Evolutionary conservation across 2,113 vertebrate species (phyloP), one percentile per base, ranked within the genome.

Genomic region (Pseudorhombus dupliciocellatus): DNA sequence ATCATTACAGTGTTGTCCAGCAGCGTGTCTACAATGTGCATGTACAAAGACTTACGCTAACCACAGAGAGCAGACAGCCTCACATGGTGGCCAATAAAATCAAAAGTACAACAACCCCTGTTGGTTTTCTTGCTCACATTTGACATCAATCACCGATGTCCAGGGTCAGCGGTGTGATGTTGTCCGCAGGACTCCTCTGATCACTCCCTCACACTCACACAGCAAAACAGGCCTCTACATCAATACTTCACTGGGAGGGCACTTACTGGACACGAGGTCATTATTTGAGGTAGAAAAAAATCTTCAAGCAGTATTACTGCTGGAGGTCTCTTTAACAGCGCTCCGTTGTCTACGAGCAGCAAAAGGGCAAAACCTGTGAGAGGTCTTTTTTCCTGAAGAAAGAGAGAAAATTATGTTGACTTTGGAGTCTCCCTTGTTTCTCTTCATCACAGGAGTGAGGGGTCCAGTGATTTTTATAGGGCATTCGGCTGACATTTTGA

Each of bases 361-460:
- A 72, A 86, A 88, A 85, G 86, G 85, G 86, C 84, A 89, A 85
- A 89, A 90, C 81, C 79, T 87, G 79, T 70, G 26, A 87, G 84
- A 79, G 79, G 68, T 89, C 83, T 84, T 83, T 83, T 79, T 83
- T 71, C 50, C 62, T 54, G 63, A 53, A 61, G 55, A 84, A 85
- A 73, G 73, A 58, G 75, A 80, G 91, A 88, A 88, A 84, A 92
- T 83, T 81, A 55, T 94, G 93, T 94, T 94, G 92, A 92, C 87
- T 93, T 94, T 94, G 93, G 93, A 94, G 82, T 87, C 89, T 87
- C 77, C 42, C 77, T 62, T 94, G 92, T 94, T 94, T 91, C 91
- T 92, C 88, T 86, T 93, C 90, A 91, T 92, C 87, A 86, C 86
- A 91, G 84, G 91, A 93, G 83, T 84, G 81, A 93, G 84, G 87